Evolutionary conservation across 1,140 invertebrate species (phyloP), one percentile per base, ranked within the genome.

Genomic region (Listronotus bonariensis): DNA sequence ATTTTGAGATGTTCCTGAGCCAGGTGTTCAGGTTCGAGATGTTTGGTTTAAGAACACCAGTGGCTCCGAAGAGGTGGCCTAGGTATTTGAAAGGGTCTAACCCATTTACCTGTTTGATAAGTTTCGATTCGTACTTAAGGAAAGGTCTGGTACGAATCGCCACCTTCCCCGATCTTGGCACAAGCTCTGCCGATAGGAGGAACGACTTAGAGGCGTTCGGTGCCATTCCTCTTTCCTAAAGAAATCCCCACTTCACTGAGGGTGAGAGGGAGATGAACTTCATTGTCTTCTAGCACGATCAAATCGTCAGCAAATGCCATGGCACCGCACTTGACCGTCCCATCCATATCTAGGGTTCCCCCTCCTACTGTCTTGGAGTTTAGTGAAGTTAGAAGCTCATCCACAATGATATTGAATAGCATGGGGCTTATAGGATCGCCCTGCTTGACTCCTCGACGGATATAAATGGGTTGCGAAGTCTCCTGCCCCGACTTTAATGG

Each of bases 31-130:
- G n/a, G n/a, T n/a, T 68, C 40, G 15, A 12, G n/a, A 69, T 32
- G 10, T 18, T 40, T 6, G 71, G 67, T 18, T 65, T 68, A 5
- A 31, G 36, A 1, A 68, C 12, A 6, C 73, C 73, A 0, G 55
- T 55, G 10, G 41, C 6, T 6, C 56, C 55, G 11, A 72, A 67
- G 68, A 14, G 17, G 49, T 61, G 58, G 1, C 58, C 58, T 6
- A 74, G 54, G 38, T 73, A 74, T 40, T 66, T 68, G 11, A 71
- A 69, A 0, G 48, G 12, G 38, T 68, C 36, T 2, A 34, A 38
- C 11, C 26, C 11, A 34, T 26, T 12, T 7, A 52, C 58, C 26
- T 14, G 9, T 2, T 32, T 55, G 0, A 76, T 64, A 0, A 36
- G 15, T 46, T 42, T 9, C 53, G 3, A 7, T 17, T 26, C 15